Evolutionary conservation across 2,888 invertebrate genomes (phyloP), one percentile per base, ranked within the genome.

Genomic region (Periphyllus acericola): DNA sequence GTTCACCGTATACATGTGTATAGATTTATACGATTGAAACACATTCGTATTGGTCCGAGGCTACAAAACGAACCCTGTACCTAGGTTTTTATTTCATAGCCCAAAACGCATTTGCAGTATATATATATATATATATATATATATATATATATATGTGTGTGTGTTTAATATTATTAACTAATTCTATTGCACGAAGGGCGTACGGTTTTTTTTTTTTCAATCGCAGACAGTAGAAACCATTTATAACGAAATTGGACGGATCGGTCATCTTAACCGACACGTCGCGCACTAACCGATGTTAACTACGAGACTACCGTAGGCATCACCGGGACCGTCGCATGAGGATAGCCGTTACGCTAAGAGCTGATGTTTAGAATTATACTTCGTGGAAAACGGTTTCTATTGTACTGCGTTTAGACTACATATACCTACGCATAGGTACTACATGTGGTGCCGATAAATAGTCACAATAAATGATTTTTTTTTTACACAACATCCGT

Each of bases 51-150:
- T n/a, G 55, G 60, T 84, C 75, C 5, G 29, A 29, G 75, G 60
- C 83, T 84, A 76, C 66, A 66, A 84, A 75, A 75, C 25, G 40
- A 40, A 46, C 66, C 55, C 5, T 40, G 75, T 84, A 46, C 25
- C 29, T 55, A 36, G 72, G 52, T 83, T 52, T 40, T 74, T 46
- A 68, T 32, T 72, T 72, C 19, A 83, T 40, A n/a, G 40, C 40
- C 60, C 66, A 29, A 66, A 84, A 66, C n/a, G 1, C 40, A 29
- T 83, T 52, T 71, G 9, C n/a, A 66, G 6, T 14, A 36, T 2
- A 9, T 52, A 55, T 34, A 34, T 52, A 36, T 36, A 36, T 46
- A 14, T 1, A 46, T 46, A 46, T 14, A 9, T 46, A 46, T 46
- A 46, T 46, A 46, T 46, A 46, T 46, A 46, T 5, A 46, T 46